Base-by-base conservation (phyloP, 2,113 vertebrate species). In the Psammodynastes pulverulentus region DNA sequence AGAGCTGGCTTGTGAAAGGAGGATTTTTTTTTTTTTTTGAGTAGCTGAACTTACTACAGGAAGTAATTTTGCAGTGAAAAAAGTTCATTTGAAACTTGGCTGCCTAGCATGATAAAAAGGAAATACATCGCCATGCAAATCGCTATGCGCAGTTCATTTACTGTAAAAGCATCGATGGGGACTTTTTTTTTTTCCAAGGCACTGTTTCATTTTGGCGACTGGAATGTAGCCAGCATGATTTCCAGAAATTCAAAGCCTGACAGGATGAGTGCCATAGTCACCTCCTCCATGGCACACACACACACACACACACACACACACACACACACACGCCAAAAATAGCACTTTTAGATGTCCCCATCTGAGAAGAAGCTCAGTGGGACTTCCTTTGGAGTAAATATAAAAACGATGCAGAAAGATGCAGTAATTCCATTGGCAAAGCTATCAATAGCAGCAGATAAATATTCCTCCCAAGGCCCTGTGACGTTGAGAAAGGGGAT, bases 31-130 rank as follows among this genome's bases (percentile, higher is more conserved):
- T 94, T 95, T 79, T 51, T 26, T 97, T 96, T 94, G 92, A 94
- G 92, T 46, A 92, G 94, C 94, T 91, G 87, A 95, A 96, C 94
- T 96, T 96, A 93, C 84, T 96, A 96, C 95, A 92, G 92, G 96
- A 97, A 97, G 95, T 97, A 96, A 97, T 97, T 88, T 96, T 97
- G 93, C 96, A 96, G 93, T 89, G 93, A 96, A 96, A 96, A 97
- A 95, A 96, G 95, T 95, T 95, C 96, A 91, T 92, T 92, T 91
- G 94, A 94, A 94, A 52, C 54, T 86, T 79, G 87, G 29, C 89
- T 95, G 94, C 93, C 53, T 88, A 46, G 92, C 94, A 92, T 96
- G 95, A 94, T 95, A 92, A 95, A 94, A 94, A 89, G 93, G 95
- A 96, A 97, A 94, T 95, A 51, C 92, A 95, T 95, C 90, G n/a